Base-by-base conservation (phyloP, 2,113 vertebrate species). In the Apodemus sylvaticus region DNA sequence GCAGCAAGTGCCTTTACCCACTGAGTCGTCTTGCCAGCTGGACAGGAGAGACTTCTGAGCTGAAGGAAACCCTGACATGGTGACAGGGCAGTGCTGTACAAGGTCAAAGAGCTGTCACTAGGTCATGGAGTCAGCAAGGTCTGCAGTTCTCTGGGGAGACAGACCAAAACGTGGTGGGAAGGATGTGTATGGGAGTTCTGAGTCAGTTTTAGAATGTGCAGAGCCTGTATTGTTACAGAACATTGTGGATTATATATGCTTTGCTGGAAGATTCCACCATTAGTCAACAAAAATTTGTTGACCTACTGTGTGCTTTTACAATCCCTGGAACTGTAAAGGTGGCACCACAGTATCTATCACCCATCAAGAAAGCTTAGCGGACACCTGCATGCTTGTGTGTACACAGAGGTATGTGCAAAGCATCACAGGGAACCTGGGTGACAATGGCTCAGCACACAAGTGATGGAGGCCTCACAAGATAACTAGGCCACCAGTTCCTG, bases 271-370 rank as follows among this genome's bases (percentile, higher is more conserved):
- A 29, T 29, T 10, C 55, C 55, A 36, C 13, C 22, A 10, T 24
- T 68, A 82, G 20, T 45, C n/a, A 14, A 5, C 39, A 64, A 48
- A 85, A 51, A 73, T 31, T 45, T 68, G 29, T 4, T 19, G 73
- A 22, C 51, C 64, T 86, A 89, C 91, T 66, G 13, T 2, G 51
- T n/a, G 64, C 34, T 45, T 1, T 29, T 26, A 70, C 22, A 31
- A 45, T 31, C 24, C n/a, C 16, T 19, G 24, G 60, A 79, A 58
- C 76, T 92, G 24, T 29, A 39, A 34, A 89, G 10, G 12, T 2
- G 0, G 1, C 1, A 8, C 13, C 20, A 26, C 60, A n/a, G 0
- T 1, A 14, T 79, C 64, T 16, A 2, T 24, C 91, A 4, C 12
- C 55, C 48, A 20, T 42, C 42, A 14, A 9, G 45, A 16, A 12